Evolutionary conservation across 2,113 vertebrate genomes (phyloP).

Genomic region (Ceyx cyanopectus): DNA sequence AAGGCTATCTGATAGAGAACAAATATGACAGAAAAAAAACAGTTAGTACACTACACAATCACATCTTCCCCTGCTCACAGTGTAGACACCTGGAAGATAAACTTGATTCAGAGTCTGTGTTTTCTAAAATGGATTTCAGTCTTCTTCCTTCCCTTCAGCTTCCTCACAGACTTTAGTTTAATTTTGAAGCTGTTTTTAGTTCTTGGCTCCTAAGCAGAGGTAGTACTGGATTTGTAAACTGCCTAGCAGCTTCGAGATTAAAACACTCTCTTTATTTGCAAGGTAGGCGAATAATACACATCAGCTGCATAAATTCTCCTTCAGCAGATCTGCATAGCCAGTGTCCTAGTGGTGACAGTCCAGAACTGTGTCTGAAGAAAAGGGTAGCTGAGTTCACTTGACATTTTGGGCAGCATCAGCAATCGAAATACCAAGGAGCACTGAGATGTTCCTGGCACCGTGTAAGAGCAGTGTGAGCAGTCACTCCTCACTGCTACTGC

Average conservation of each 20-base stretch:
- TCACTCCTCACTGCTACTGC: background rate
- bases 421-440: background rate
- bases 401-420: background rate
- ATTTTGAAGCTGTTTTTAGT: background rate
- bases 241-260: background rate
- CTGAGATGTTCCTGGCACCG: background rate
- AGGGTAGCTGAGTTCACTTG: background rate
- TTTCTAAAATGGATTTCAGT: constrained; percentile 1
- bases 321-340: background rate
- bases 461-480: background rate
- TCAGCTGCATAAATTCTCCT: background rate
- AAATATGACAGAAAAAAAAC: background rate
- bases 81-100: background rate
- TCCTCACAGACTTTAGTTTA: background rate
- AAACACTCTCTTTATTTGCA: background rate
- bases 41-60: background rate
- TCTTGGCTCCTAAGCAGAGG: background rate
- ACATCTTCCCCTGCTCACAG: background rate
- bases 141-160: background rate
- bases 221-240: background rate
- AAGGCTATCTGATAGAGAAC: background rate
- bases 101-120: background rate
- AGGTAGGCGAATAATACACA: background rate
- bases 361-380: background rate
- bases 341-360: background rate